Evolutionary conservation across 2,888 invertebrate species (phyloP), one percentile per base, ranked within the genome.

Genomic region (Phlogophora meticulosa): DNA sequence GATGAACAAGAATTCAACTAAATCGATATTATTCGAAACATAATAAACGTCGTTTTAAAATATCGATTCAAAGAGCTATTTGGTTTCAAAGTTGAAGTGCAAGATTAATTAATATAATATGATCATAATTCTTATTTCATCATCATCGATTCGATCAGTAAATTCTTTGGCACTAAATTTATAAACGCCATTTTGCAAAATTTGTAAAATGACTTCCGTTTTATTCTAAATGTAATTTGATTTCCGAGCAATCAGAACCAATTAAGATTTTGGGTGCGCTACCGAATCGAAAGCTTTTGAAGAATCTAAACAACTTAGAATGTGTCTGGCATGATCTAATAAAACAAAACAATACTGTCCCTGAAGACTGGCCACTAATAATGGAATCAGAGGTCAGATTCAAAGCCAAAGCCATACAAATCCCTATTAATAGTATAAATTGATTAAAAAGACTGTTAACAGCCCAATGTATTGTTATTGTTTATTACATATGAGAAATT

Each of bases 401-500:
- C 62, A 71, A 72, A 63, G 53, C 1, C 63, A 58, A 49, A 76
- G 1, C 0, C 36, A 73, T 64, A 7, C 7, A 36, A 66, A 42
- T 52, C 49, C 62, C 58, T 60, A 59, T 45, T 48, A 52, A 57
- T 24, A 43, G 7, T 55, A 38, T 17, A 4, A 45, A 42, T 17
- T 49, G 0, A 62, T 67, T 38, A 57, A 64, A 40, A 58, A 63
- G 34, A 72, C 46, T 38, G 13, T 48, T 55, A 60, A 68, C 49
- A 48, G 7, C 32, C 7, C n/a, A 57, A 22, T 57, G 36, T 28
- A 0, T 3, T 28, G 28, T 28, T 28, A 53, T 52, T 52, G 46
- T 80, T 73, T 57, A 77, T 70, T 49, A 57, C 13, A 43, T 83
- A 80, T 81, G 69, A 78, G 76, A 85, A 87, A 81, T 79, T 83